Percentiles rank a stretch among this genome's conserved stretches.
phyloP scores from a whole-genome alignment of 2,797 vertebrate species.

The Dicrostonyx torquatus region DNA sequence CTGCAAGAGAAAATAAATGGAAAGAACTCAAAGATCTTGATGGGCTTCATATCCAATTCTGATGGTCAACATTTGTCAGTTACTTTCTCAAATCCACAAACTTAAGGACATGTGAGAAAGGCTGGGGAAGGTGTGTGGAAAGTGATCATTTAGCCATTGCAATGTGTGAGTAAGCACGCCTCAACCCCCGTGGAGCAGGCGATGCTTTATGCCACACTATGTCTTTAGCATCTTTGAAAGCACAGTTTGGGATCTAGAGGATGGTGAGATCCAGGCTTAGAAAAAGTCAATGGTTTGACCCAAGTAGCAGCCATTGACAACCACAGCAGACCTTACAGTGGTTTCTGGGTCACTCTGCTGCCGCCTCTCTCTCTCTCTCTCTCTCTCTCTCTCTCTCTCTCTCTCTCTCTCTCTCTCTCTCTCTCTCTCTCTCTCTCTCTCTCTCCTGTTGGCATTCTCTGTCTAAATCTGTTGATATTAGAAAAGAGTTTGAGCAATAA shows the following conservation, averaged over 20 bases:
- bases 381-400: neutral
- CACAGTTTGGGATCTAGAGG: neutral
- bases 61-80: neutral
- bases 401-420: too few species aligned
- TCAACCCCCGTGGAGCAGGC: neutral
- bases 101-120: neutral
- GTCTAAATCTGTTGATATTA: neutral
- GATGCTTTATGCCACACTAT: neutral
- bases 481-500: neutral
- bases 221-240: neutral
- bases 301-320: neutral
- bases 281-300: neutral
- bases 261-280: neutral
- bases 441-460: neutral
- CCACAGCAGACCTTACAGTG: neutral
- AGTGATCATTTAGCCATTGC: neutral
- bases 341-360: neutral
- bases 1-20: slow-evolving; percentile 1
- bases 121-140: neutral
- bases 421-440: neutral
- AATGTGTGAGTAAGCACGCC: neutral
- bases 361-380: neutral
- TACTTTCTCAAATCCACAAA: slow-evolving; percentile 1
- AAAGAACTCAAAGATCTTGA: slow-evolving; percentile 18
- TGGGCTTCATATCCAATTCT: neutral